These are phyloP conservation scores for Halcyon badia DNA, from an alignment of 2,797 vertebrate genomes.

Conservation along the genomic window DNA sequence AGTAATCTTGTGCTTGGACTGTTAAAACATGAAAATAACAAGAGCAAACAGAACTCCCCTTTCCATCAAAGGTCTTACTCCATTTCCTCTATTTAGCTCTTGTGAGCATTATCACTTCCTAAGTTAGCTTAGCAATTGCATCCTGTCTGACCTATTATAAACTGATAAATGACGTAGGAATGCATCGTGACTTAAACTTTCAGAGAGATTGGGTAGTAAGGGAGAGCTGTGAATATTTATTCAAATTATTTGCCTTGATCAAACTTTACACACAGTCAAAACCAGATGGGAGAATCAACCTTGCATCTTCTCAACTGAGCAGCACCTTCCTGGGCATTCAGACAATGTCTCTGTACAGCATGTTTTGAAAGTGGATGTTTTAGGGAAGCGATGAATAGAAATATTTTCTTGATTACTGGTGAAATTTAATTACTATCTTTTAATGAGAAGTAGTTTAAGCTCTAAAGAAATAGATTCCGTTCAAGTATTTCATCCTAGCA, in stretches of 20 bases:
- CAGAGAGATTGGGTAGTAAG: neutral
- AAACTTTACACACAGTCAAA: neutral
- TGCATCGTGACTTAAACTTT: rapidly evolving
- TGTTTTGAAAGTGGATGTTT: neutral
- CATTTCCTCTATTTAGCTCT: neutral
- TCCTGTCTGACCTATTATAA: neutral
- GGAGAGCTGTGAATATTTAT: neutral
- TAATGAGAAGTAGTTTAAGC: neutral
- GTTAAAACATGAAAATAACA: neutral
- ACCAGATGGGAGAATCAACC: neutral
- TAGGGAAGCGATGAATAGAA: neutral
- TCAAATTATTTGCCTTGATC: neutral
- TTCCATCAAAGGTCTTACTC: neutral
- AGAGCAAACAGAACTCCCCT: neutral
- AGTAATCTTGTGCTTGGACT: neutral
- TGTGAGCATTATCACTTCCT: neutral
- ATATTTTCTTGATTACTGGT: neutral
- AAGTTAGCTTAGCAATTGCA: neutral
- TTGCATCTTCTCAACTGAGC: neutral
- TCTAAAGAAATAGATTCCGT: neutral
- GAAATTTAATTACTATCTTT: neutral
- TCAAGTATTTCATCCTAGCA: neutral
- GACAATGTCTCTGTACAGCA: neutral
- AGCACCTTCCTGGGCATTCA: neutral
- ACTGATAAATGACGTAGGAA: neutral